Percentiles rank a stretch among this genome's conserved stretches.
phyloP scores from a whole-genome alignment of 2,797 vertebrate genomes.

The Hemibagrus guttatus region DNA sequence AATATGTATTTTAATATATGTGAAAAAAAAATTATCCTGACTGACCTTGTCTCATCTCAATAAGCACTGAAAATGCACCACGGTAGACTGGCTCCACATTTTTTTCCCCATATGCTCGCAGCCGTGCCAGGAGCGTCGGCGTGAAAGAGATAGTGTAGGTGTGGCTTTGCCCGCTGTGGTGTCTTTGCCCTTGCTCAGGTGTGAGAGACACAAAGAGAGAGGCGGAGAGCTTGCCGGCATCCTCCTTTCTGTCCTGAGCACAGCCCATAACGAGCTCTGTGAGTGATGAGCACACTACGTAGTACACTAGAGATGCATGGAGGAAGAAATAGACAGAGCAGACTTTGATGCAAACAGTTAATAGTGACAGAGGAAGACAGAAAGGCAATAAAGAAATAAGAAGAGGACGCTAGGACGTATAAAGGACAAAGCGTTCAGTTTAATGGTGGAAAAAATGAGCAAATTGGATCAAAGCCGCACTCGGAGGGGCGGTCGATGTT shows the following conservation, averaged over 20 bases:
- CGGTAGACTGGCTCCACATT: neutral
- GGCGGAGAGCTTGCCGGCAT: slow-evolving; percentile 13
- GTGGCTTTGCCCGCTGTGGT: neutral
- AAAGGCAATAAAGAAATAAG: neutral
- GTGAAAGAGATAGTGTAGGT: slow-evolving; percentile 21
- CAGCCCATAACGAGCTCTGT: slow-evolving; percentile 13
- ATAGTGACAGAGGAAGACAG: neutral
- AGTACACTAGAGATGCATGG: neutral
- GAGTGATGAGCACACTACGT: neutral
- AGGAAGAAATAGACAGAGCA: neutral
- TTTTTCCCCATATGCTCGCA: slow-evolving; percentile 19
- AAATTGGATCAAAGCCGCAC: slow-evolving; percentile 29
- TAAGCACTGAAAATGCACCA: slow-evolving; percentile 7
- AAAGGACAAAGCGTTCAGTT: neutral
- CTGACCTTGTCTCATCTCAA: slow-evolving; percentile 20
- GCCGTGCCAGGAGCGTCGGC: neutral
- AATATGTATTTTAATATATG: too few relatives aligned
- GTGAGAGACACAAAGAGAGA: slow-evolving; percentile 43
- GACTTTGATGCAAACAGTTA: slow-evolving; percentile 28
- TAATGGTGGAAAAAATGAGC: neutral
- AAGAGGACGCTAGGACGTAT: neutral
- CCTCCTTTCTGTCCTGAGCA: neutral
- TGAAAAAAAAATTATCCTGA: neutral
- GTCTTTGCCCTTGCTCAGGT: slow-evolving; percentile 39
- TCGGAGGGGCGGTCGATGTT: neutral